Base-by-base conservation (phyloP, 2,113 vertebrate genomes). In the Rattus norvegicus region DNA sequence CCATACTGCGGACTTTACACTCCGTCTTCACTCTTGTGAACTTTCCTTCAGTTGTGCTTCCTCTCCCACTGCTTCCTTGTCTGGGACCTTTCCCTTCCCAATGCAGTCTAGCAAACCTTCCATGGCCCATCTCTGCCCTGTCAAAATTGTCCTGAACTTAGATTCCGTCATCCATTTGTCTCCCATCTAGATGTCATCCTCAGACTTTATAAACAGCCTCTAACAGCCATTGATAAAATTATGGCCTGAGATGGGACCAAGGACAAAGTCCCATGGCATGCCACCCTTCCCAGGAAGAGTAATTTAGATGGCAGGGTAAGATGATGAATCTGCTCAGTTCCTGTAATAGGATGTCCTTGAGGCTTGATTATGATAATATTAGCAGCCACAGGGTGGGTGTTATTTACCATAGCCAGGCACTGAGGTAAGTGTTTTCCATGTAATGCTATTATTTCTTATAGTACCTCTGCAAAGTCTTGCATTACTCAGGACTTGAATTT, bases 181-280 rank as follows among this genome's bases (percentile, higher is more conserved):
- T 77, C 85, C 65, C 52, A 14, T 63, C 70, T 86, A 49, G 67
- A 95, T 95, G 86, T 94, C 77, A 95, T 56, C 86, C 24, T 9
- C 70, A 91, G 80, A 92, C 36, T 84, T 87, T 54, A 97, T 92
- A 56, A 96, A 92, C 30, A 95, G 73, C 54, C 67, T 87, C 94
- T 81, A 67, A 43, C 8, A 67, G 73, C 67, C 89, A 73, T 52
- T 96, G 96, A 94, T 95, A 87, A 93, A 95, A 95, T 93, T 81
- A 91, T 76, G 65, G 70, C 85, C 93, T 91, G 85, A 17, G 69
- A 85, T 88, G 36, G 56, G 33, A 97, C 49, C 95, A 89, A 85
- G 97, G 94, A 90, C 92, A 94, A 75, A 93, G 8, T 36, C 84
- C 87, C n/a, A 52, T n/a, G 84, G 30, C 67, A 11, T 63, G 30